Conservation (phyloP, 1,140 invertebrate genomes). For the Drosophila auraria region DNA sequence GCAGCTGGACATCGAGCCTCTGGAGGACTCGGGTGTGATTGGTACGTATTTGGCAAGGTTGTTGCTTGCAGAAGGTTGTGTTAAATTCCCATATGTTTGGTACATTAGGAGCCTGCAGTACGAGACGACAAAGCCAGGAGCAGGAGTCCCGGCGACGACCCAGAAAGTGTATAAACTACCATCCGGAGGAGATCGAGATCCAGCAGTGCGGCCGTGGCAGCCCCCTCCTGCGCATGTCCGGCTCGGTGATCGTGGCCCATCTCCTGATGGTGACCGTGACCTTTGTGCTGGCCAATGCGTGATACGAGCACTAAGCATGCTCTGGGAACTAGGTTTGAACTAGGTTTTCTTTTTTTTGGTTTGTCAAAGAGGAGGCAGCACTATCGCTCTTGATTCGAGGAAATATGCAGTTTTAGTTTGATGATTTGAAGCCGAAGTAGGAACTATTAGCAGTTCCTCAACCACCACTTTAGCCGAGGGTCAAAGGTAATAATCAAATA, state of each 20-base stretch:
- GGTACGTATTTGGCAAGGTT: constrained; percentile 45
- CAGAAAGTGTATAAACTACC: constrained; percentile 94
- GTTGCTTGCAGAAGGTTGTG: not conserved
- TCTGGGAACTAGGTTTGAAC: constrained; percentile 17
- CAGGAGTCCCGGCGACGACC: constrained; percentile 89
- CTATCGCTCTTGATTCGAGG: constrained; percentile 13
- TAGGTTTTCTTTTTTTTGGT: constrained; percentile 11
- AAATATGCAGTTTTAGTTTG: constrained; percentile 30
- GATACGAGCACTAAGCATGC: constrained; percentile 69
- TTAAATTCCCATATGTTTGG: not conserved
- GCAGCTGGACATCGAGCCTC: constrained; percentile 91
- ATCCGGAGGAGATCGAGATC: constrained; percentile 93
- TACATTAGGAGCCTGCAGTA: constrained; percentile 84
- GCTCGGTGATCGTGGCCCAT: constrained; percentile 67
- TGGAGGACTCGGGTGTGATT: constrained; percentile 87
- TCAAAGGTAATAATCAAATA: constrained; percentile 29
- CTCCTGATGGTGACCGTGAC: constrained; percentile 78
- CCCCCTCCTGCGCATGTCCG: constrained; percentile 62
- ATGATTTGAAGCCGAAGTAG: constrained; percentile 31
- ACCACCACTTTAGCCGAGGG: constrained; percentile 12
- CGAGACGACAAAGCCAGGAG: constrained; percentile 86
- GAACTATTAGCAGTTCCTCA: constrained; percentile 15
- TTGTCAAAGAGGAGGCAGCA: constrained; percentile 10
- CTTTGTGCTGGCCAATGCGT: constrained; percentile 79
- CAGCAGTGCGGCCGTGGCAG: constrained; percentile 88